Evolutionary conservation across 2,888 invertebrate species (phyloP), one percentile per base, ranked within the genome.

Genomic region (Conops quadrifasciatus): DNA sequence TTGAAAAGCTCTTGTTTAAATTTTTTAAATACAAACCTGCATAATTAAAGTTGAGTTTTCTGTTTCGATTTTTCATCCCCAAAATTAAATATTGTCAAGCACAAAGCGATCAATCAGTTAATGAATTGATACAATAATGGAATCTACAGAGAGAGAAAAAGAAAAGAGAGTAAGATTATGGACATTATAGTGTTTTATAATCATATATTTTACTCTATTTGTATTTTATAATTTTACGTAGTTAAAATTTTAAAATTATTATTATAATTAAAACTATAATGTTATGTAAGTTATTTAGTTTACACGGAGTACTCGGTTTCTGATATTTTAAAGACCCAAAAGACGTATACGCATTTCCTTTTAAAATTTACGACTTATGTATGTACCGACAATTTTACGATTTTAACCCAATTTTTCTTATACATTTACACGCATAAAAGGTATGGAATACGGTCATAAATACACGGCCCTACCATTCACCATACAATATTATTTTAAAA

Each of bases 1-100:
- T 5, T 15, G 11, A 13, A 49, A 49, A 49, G 11, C 49, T 15
- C n/a, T 49, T 19, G 49, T 16, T 49, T 49, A 49, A 49, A 49
- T n/a, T 49, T 49, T 16, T 4, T 15, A 49, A 58, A 58, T 67
- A 75, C 75, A 81, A 80, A 85, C 85, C 85, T 85, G 85, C 85
- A 85, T 85, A 79, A 83, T 84, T 77, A 77, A 78, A 78, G 79
- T 81, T 83, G 78, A 80, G 82, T 80, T 80, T 82, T 81, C 79
- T 83, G 77, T 82, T 77, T 84, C 79, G 78, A 81, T 78, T 79
- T 84, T 80, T 85, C 85, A 85, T 85, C 83, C 84, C 85, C 84
- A 84, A 58, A 26, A 26, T 24, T 58, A 26, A 58, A 16, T 58
- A 26, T 24, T 83, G 82, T 77, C 77, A 78, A 81, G 78, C 83